These are phyloP conservation scores for Ichneumoninae sp. DNA, from an alignment of 2,888 invertebrate species.

Conservation along the genomic window DNA sequence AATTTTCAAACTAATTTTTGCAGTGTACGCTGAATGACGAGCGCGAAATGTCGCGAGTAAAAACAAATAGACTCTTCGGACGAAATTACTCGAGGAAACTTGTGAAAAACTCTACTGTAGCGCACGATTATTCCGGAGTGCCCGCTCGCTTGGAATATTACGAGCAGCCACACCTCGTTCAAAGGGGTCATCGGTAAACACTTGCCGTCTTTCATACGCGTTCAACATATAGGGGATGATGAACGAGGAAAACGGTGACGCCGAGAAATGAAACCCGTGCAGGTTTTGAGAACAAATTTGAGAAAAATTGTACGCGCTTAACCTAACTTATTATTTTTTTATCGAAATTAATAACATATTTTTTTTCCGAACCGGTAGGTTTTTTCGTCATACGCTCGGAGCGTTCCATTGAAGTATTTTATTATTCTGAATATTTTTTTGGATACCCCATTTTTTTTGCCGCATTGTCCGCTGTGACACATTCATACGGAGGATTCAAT, in stretches of 20 bases:
- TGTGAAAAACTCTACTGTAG: slow-evolving; percentile 1
- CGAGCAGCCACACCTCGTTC: slow-evolving; percentile 15
- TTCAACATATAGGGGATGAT: background rate
- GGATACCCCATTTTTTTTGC: background rate
- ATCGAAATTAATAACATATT: too few species aligned
- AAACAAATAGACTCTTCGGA: background rate
- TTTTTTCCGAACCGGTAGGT: too few species aligned
- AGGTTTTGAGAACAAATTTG: too few species aligned
- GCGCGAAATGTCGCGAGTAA: background rate
- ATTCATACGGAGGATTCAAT: slow-evolving; percentile 13
- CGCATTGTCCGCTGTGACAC: background rate
- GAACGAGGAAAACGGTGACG: too few species aligned
- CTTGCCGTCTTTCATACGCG: slow-evolving; percentile 4
- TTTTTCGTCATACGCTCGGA: too few species aligned
- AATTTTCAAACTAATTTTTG: too few species aligned
- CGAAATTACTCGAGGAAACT: background rate
- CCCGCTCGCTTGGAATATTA: slow-evolving; percentile 4
- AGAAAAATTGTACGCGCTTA: too few species aligned
- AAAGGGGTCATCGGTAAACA: slow-evolving; percentile 4
- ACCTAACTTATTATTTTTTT: too few species aligned
- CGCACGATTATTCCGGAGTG: slow-evolving; percentile 8
- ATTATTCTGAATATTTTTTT: background rate
- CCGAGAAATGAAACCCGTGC: too few species aligned
- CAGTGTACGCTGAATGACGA: background rate
- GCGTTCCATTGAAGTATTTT: background rate